Evolutionary conservation across 1,140 invertebrate genomes (phyloP).

Genomic region (Thalassaphorura encarpata): DNA sequence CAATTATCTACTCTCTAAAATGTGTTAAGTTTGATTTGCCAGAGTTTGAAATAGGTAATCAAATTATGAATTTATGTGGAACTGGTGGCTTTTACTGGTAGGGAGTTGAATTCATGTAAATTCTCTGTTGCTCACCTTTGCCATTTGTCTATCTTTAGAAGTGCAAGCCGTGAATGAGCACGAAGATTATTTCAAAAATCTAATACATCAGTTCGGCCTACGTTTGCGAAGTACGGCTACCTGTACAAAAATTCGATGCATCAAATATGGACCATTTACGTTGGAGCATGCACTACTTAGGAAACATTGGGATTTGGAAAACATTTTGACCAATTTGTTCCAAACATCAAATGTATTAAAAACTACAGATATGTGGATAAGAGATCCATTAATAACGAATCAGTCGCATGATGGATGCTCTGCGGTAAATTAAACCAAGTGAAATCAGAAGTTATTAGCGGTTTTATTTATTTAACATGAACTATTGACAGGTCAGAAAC

Average conservation of each 20-base stretch:
- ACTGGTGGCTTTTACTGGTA: not conserved
- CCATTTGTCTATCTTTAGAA: conserved; percentile 47
- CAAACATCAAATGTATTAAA: too few species aligned
- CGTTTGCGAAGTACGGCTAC: conserved; percentile 66
- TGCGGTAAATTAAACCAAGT: too few species aligned
- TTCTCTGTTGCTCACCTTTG: not conserved
- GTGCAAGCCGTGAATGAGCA: conserved; percentile 74
- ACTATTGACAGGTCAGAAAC: too few species aligned
- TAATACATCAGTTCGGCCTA: conserved; percentile 70
- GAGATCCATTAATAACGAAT: too few species aligned
- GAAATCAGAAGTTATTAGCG: too few species aligned
- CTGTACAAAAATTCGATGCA: conserved; percentile 65
- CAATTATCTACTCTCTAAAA: conserved; percentile 78
- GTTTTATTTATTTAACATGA: too few species aligned
- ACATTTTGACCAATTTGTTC: conserved; percentile 65
- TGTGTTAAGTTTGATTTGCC: conserved; percentile 69
- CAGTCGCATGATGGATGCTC: too few species aligned
- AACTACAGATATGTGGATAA: too few species aligned
- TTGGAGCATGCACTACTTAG: conserved; percentile 60
- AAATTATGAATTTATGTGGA: not conserved
- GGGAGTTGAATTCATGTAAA: not conserved
- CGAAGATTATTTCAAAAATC: conserved; percentile 56
- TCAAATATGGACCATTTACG: conserved; percentile 71
- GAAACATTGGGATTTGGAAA: conserved; percentile 68
- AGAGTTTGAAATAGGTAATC: conserved; percentile 70